Evolutionary conservation across 2,797 vertebrate genomes (phyloP), one percentile per base, ranked within the genome.

Genomic region (Florisuga fusca): DNA sequence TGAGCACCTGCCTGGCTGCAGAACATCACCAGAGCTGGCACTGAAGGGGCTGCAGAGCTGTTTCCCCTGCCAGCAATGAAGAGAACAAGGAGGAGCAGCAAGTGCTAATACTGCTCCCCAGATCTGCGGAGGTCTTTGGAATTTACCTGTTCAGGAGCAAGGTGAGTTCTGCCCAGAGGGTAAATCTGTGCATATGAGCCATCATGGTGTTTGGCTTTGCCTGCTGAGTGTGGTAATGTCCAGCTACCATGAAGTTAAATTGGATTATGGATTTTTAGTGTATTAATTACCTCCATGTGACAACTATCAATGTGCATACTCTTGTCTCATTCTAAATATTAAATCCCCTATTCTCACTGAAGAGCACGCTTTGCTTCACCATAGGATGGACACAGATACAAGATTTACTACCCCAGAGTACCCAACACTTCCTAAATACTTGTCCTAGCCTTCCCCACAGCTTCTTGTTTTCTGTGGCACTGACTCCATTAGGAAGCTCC

Each of bases 1-100:
- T 5, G 38, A 67, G 29, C 73, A 25, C 29, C 43, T 5, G 2
- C 16, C 31, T 0, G 0, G 20, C 27, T 27, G 55, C 59, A 50
- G 59, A 63, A 64, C 27, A 38, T 10, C 46, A 15, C 9, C 63
- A 38, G 57, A 29, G 50, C 55, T 17, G 50, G 64, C 53, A 2
- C 14, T 12, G 51, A 10, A 36, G 22, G 45, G 74, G 27, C 59
- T 66, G 51, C 14, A 43, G 63, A 76, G 7, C 67, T 6, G 6
- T 4, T 16, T 63, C 16, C 12, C 38, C 12, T 23, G 6, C 19
- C 67, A 81, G 50, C 33, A 84, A 3, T 2, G 11, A 79, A 69
- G 58, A 69, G 51, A 68, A 68, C 4, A 6, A 23, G 29, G 25
- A 79, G 55, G 48, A 18, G 51, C 33, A 54, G 43, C 9, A 61